These are phyloP conservation scores for Pecten maximus DNA, from an alignment of 2,888 invertebrate species.

Conservation along the genomic window DNA sequence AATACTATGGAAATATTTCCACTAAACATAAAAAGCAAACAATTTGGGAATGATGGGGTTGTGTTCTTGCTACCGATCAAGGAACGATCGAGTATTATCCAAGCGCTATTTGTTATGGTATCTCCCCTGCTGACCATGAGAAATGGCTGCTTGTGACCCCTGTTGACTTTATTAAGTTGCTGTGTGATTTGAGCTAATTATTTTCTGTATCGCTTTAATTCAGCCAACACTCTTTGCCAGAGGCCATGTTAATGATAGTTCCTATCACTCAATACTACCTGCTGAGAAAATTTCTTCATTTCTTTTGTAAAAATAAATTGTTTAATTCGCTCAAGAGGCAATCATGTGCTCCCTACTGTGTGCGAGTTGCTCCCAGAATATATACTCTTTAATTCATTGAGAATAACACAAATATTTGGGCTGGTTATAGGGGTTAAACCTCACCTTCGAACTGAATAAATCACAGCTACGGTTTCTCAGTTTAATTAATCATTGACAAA, in stretches of 20 bases:
- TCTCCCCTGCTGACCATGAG: conserved; percentile 31
- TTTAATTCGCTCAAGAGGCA: conserved; percentile 37
- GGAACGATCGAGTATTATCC: conserved; percentile 23
- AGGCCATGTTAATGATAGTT: conserved; percentile 27
- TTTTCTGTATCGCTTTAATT: conserved; percentile 30
- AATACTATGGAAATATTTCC: not conserved
- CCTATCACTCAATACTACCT: conserved; percentile 9
- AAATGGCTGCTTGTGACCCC: conserved; percentile 32
- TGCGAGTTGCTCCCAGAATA: conserved; percentile 36
- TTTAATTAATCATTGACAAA: conserved; percentile 35
- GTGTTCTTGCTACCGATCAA: not conserved
- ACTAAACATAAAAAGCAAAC: not conserved
- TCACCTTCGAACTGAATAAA: conserved; percentile 9
- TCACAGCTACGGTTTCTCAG: conserved; percentile 28
- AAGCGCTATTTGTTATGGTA: not conserved
- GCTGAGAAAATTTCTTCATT: conserved; percentile 31
- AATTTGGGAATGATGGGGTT: not conserved
- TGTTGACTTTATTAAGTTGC: conserved; percentile 30
- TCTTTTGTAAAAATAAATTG: conserved; percentile 38
- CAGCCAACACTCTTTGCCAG: not conserved
- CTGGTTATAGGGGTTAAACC: conserved; percentile 13
- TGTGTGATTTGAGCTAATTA: conserved; percentile 30
- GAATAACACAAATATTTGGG: conserved; percentile 42
- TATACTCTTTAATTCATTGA: conserved; percentile 35
- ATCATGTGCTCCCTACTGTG: conserved; percentile 38